Base-by-base conservation (phyloP, 2,797 vertebrate species). In the Acanthurus tractus region DNA sequence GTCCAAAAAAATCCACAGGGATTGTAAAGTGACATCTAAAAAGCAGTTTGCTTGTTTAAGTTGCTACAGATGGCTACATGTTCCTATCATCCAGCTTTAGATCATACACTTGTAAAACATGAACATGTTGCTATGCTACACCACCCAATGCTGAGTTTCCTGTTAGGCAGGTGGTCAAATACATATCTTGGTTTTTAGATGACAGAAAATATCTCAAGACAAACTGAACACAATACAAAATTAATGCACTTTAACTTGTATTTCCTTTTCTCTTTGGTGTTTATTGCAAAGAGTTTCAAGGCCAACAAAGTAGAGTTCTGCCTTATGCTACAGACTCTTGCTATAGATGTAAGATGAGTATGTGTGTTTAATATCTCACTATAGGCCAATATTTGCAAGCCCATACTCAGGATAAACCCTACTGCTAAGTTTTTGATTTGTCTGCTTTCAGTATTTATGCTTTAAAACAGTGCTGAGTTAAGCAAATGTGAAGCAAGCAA, bases 121-220 rank as follows among this genome's bases (percentile, higher is more conserved):
- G 23, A 50, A 40, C 15, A 70, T 40, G 42, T 38, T 23, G 15
- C 46, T 15, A 22, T 56, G n/a, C 14, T n/a, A 50, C 10, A 49
- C 44, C 15, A 23, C 3, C 9, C 65, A 57, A 3, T 10, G n/a
- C 17, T 49, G 52, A 12, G 17, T 65, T 55, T 14, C 15, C 14
- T 15, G 15, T n/a, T 15, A 18, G 14, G 13, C n/a, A 50, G 22
- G 23, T 38, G 46, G 34, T 45, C 22, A 50, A 50, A 7, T 36
- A 50, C 15, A 58, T n/a, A 49, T 69, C 10, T 38, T 49, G 38
- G 29, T 48, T 48, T 54, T 53, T 25, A 54, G 36, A 45, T n/a
- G 49, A 25, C 1, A 36, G 48, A 65, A 64, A 5, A 20, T 22
- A 55, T 38, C 9, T 36, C 5, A 18, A 22, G 46, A 49, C 22